Conservation (phyloP, 2,888 invertebrate species). For the Subacronicta megacephala region DNA sequence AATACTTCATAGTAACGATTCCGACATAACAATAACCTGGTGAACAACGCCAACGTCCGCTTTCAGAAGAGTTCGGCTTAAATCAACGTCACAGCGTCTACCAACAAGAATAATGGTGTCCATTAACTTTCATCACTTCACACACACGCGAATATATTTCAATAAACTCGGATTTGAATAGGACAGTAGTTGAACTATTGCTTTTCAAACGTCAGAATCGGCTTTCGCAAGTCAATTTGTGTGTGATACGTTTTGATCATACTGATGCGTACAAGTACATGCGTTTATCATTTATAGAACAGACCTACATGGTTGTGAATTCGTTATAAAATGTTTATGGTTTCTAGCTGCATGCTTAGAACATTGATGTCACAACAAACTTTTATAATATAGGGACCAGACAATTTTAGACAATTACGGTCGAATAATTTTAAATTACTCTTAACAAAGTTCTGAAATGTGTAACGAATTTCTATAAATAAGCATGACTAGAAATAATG, state of each 20-base stretch:
- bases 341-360: slow-evolving; percentile 26
- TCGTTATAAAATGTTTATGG: slow-evolving; percentile 37
- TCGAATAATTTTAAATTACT: background rate
- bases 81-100: slow-evolving; percentile 49
- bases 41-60: slow-evolving; percentile 43
- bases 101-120: slow-evolving; percentile 47
- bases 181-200: slow-evolving; percentile 49
- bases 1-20: slow-evolving; percentile 40
- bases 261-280: slow-evolving; percentile 32
- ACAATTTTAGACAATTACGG: too few species aligned
- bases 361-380: slow-evolving; percentile 20
- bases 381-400: background rate
- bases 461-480: background rate
- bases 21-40: slow-evolving; percentile 42
- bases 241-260: slow-evolving; percentile 46
- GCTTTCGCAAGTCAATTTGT: slow-evolving; percentile 42
- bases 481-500: background rate
- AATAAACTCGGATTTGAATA: slow-evolving; percentile 51
- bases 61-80: slow-evolving; percentile 53
- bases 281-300: slow-evolving; percentile 49
- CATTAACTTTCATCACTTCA: slow-evolving; percentile 59
- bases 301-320: slow-evolving; percentile 50
- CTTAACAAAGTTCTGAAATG: background rate
- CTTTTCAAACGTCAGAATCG: slow-evolving; percentile 26
- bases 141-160: slow-evolving; percentile 56